Evolutionary conservation across 2,888 invertebrate genomes (phyloP), one percentile per base, ranked within the genome.

Genomic region (Caenorhabditis sp.): DNA sequence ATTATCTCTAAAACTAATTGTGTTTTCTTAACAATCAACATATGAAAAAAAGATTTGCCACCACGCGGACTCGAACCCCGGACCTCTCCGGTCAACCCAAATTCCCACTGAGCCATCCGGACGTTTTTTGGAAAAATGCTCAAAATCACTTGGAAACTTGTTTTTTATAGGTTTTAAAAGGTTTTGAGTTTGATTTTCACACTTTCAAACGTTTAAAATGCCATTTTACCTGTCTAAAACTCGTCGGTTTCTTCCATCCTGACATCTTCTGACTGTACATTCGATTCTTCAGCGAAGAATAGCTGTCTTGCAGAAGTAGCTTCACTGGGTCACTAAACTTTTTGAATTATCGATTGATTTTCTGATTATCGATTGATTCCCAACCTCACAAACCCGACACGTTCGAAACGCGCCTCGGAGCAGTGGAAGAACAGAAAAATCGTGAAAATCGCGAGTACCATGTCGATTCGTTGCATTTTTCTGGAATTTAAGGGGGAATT

Each of bases 261-360:
- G 35, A 40, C 56, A 68, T 58, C 51, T 77, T 76, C 28, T 84
- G 80, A 40, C 68, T 77, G 64, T 82, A 82, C 77, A 77, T 74
- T 55, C 74, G 40, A 70, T 82, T 85, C 80, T 80, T 79, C 83
- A 85, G 81, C 1, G 85, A 85, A 79, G 83, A 83, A 82, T 85
- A 83, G 67, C 85, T 85, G 71, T 85, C 85, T 53, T 84, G 83
- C 1, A 85, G 80, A 2, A 85, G 68, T 11, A 85, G 61, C 37
- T 85, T 70, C 24, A 85, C 71, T 15, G 85, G 85, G 53, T 85
- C 85, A 72, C 85, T 85, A 74, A 13, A 85, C 72, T 9, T 8
- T 28, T 28, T 40, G 44, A 68, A 2, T 44, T 37, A 22, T 9
- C 18, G 22, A 24, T 47, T 20, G 8, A 37, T 37, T 2, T 13